Base-by-base conservation (phyloP, 2,888 invertebrate species). In the Drosophila mercatorum region DNA sequence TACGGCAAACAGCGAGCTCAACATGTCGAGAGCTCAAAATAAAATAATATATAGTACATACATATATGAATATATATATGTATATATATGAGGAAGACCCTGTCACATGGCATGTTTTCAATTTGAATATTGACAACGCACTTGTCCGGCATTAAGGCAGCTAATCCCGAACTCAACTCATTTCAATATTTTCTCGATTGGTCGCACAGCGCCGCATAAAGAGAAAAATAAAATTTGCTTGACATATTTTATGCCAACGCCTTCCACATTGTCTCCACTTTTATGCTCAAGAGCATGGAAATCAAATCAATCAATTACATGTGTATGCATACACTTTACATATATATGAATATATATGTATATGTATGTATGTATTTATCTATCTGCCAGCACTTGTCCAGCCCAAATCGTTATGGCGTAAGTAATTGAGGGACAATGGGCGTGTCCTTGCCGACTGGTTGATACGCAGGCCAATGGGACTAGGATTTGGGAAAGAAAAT, bases 121-220 rank as follows among this genome's bases (percentile, higher is more conserved):
- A 85, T 83, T 80, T 83, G 68, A 72, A 77, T 85, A 88, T 88
- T 72, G 83, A 76, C 71, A 81, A 55, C 63, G 55, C 56, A 60
- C 61, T 53, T 58, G 67, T 67, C 53, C 51, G 64, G 78, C 66
- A 62, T 61, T 72, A 64, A 41, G 66, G 58, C 36, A 34, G 63
- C 38, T 66, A 57, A 51, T 62, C 58, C 53, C 43, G 49, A 10
- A 17, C 58, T 58, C 47, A 61, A 40, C 66, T 53, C 56, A 65
- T 61, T 62, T 68, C 64, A 68, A 76, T 73, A 78, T 70, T 58
- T 68, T 60, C 56, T 49, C 66, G 44, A 53, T 67, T 58, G 73
- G 60, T 44, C 63, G 67, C 63, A 60, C 63, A 46, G 62, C 34
- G 51, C 40, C 26, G 17, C 28, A 55, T 28, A 55, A 55, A 49